Evolutionary conservation across 1,140 invertebrate species (phyloP).

Genomic region (Maconellicoccus hirsutus): DNA sequence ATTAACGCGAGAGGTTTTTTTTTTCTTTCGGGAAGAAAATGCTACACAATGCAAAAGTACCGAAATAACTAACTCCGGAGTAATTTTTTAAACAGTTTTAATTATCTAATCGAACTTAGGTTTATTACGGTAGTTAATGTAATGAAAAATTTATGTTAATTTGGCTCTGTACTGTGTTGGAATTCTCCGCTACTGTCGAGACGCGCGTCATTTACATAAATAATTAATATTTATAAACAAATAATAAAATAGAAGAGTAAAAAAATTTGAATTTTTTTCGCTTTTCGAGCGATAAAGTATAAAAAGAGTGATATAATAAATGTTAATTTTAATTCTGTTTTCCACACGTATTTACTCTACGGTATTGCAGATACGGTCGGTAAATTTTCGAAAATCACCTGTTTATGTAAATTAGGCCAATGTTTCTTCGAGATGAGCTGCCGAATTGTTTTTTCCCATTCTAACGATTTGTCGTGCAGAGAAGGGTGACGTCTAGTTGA

Average conservation of each 20-base stretch:
- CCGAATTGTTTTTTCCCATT: background rate
- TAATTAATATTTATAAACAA: conserved; percentile 23
- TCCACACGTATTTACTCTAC: conserved; percentile 10
- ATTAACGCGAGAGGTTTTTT: background rate
- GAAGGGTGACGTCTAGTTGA: too few species aligned
- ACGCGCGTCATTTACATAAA: conserved; percentile 15
- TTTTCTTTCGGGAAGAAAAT: background rate
- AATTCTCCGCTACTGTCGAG: conserved; percentile 1
- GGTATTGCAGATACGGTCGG: conserved; percentile 11
- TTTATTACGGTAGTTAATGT: background rate
- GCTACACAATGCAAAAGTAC: background rate
- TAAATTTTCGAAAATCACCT: conserved; percentile 17
- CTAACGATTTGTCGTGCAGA: background rate
- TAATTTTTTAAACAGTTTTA: background rate
- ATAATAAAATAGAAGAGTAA: conserved; percentile 10
- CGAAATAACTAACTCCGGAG: background rate
- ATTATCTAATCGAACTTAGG: background rate
- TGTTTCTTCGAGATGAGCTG: background rate
- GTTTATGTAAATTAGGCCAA: conserved; percentile 10
- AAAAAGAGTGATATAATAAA: background rate
- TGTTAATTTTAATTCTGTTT: conserved; percentile 8
- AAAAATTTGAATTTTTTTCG: conserved; percentile 11
- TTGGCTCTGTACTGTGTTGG: background rate
- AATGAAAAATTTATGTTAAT: conserved; percentile 22
- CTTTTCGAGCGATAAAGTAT: background rate